Evolutionary conservation across 1,140 invertebrate species (phyloP), one percentile per base, ranked within the genome.

Genomic region (Charaxes varanes): DNA sequence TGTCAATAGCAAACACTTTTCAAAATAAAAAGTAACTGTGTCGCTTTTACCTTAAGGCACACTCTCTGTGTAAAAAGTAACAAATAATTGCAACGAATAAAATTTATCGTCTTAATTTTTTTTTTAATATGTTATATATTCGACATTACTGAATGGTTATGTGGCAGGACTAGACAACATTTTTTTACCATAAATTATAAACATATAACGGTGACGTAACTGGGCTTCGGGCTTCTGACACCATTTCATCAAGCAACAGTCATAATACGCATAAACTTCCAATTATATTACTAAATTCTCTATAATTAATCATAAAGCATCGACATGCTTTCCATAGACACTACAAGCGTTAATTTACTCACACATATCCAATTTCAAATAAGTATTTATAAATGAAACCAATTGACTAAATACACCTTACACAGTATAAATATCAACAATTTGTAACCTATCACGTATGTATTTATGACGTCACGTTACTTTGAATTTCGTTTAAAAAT

Each of bases 301-400:
- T 59, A 61, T 60, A 47, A 58, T 61, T 60, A 62, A 67, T 57
- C 48, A 57, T 61, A 59, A 74, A 68, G 69, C 74, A 64, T 59
- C 64, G 62, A 54, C 74, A 79, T 79, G 71, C 74, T 58, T 62
- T 48, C 63, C 63, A 76, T 63, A 60, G 52, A 73, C 61, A 79
- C 74, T 79, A 79, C 68, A 79, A 79, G 74, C 74, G 49, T 61
- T 72, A 70, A 63, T 65, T 74, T 74, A 76, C 66, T 70, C 68
- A 79, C 71, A 74, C 67, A 61, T 47, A 70, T 72, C 64, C 65
- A 61, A 64, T 45, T 47, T 34, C 21, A 26, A 45, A 38, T 33
- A 47, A 47, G 30, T 53, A 30, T 27, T 27, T 14, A 59, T 43
- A 40, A 42, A 51, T 36, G 45, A 51, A 57, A 53, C 30, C 30